These are phyloP conservation scores for Cyclopterus lumpus DNA, from an alignment of 2,797 vertebrate genomes.

Conservation along the genomic window DNA sequence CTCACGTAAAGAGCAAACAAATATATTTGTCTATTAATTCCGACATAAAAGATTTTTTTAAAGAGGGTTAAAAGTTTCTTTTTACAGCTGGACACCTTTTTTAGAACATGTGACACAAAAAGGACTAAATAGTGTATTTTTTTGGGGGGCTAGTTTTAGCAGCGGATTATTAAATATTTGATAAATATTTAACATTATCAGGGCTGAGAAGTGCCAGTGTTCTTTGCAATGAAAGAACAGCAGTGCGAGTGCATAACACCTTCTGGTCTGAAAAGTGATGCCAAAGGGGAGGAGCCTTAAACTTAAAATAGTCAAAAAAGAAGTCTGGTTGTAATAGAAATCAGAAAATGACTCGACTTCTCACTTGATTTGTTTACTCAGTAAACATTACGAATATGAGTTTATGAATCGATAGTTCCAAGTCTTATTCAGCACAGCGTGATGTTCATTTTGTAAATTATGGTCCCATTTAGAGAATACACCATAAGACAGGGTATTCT, in stretches of 20 bases:
- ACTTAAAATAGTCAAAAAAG: background rate
- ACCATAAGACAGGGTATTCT: too few species aligned
- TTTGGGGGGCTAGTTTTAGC: background rate
- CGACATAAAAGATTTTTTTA: background rate
- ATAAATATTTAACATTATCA: background rate
- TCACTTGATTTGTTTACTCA: too few species aligned
- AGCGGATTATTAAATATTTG: background rate
- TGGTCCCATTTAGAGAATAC: too few species aligned
- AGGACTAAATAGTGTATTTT: background rate
- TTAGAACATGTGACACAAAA: background rate
- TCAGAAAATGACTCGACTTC: too few species aligned
- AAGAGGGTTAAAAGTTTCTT: background rate
- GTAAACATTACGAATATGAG: too few species aligned
- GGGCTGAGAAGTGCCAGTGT: background rate
- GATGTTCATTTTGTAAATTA: too few species aligned
- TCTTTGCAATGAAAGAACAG: background rate
- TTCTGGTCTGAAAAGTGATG: background rate
- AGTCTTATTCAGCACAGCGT: too few species aligned
- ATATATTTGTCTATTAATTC: background rate
- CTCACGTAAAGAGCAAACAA: background rate
- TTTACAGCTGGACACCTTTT: background rate
- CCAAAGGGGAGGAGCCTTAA: background rate
- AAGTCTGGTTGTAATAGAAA: background rate
- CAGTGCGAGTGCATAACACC: background rate
- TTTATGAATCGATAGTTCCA: too few species aligned